Conservation (phyloP, 2,113 vertebrate genomes). For the Poicephalus meyeri region DNA sequence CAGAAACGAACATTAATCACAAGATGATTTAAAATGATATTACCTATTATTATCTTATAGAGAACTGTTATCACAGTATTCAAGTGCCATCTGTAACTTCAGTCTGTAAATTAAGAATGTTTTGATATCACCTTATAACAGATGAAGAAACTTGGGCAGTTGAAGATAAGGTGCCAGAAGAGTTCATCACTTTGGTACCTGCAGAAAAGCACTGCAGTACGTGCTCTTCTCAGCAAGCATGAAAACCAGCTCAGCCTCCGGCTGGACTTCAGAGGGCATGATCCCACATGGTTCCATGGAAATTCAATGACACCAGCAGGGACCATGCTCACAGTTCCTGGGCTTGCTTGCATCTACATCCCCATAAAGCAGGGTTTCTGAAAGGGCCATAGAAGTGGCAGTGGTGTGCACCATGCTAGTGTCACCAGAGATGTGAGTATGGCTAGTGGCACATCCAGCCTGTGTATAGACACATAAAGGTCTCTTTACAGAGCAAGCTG, state of each 20-base stretch:
- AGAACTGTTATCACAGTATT: neutral
- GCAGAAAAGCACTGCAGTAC: neutral
- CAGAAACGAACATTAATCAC: conserved; percentile 2
- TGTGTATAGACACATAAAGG: neutral
- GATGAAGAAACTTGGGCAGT: neutral
- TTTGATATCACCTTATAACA: neutral
- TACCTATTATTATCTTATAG: neutral
- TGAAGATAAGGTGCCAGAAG: neutral
- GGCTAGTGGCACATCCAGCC: neutral
- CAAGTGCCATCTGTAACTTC: neutral
- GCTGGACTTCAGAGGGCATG: neutral
- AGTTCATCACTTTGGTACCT: neutral
- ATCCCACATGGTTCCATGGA: neutral
- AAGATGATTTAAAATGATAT: neutral
- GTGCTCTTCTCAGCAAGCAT: neutral
- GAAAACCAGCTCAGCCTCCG: neutral
- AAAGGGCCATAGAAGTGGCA: rapidly evolving
- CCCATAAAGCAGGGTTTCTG: neutral
- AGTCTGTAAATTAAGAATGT: neutral
- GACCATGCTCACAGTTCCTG: neutral
- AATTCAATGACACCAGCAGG: rapidly evolving
- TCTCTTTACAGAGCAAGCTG: neutral
- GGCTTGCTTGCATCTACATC: neutral
- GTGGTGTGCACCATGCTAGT: rapidly evolving
- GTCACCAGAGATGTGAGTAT: rapidly evolving